These are phyloP conservation scores for Platycercus adscitus DNA, from an alignment of 2,113 vertebrate genomes.

Conservation along the genomic window DNA sequence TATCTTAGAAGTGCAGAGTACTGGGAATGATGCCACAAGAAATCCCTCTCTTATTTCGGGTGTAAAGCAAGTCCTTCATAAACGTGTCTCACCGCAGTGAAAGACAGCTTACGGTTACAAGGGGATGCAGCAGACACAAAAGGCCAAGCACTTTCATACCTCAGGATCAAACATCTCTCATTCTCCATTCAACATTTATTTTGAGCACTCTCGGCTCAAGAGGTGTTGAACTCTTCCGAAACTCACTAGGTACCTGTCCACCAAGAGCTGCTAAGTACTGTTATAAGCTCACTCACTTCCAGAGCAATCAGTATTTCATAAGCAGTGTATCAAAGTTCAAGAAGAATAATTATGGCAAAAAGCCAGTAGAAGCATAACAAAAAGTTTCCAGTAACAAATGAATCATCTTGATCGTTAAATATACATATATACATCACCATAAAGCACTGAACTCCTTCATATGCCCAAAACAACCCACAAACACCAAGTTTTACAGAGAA, in stretches of 20 bases:
- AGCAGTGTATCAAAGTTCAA: not conserved
- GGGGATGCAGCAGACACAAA: not conserved
- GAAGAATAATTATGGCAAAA: not conserved
- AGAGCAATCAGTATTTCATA: not conserved
- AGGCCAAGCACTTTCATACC: not conserved
- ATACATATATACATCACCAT: not conserved
- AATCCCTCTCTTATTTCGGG: not conserved
- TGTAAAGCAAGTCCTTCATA: fast-evolving
- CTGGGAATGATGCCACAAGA: not conserved
- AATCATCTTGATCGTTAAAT: not conserved
- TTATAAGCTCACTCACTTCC: not conserved
- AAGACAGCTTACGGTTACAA: not conserved
- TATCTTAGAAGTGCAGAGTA: not conserved
- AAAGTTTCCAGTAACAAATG: not conserved
- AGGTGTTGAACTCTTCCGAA: not conserved
- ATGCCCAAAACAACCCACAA: not conserved
- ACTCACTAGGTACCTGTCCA: not conserved
- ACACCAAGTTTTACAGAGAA: not conserved
- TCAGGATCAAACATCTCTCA: not conserved
- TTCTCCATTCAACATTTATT: not conserved
- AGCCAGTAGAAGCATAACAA: not conserved
- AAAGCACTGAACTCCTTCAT: not conserved
- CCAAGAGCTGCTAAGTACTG: not conserved
- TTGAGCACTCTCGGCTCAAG: not conserved
- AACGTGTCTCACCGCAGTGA: not conserved